Conservation (phyloP, 2,888 invertebrate species). For the Thumatha senex region DNA sequence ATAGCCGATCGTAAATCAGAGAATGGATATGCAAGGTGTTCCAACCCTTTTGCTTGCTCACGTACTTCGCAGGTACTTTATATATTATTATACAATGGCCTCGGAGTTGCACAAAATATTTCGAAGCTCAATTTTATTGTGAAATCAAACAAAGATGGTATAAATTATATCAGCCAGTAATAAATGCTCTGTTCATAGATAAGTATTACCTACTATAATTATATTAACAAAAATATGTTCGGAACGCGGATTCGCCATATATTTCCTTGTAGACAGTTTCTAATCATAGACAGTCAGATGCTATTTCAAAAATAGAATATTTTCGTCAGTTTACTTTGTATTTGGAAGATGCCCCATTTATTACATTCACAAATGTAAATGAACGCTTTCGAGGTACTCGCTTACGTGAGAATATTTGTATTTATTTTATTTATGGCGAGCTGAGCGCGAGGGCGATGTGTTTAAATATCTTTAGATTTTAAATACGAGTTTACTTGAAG, state of each 20-base stretch:
- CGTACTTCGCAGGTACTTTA: slow-evolving; percentile 23
- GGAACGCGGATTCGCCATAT: slow-evolving; percentile 46
- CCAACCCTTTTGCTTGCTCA: slow-evolving; percentile 61
- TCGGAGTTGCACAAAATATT: slow-evolving; percentile 10
- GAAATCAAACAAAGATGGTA: slow-evolving; percentile 20
- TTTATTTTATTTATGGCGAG: slow-evolving; percentile 82
- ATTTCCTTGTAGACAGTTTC: slow-evolving; percentile 45
- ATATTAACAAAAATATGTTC: slow-evolving; percentile 28
- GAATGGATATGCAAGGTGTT: slow-evolving; percentile 74
- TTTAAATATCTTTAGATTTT: slow-evolving; percentile 80
- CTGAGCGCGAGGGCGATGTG: slow-evolving; percentile 75
- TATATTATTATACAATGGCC: slow-evolving; percentile 22
- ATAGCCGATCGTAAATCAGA: slow-evolving; percentile 78
- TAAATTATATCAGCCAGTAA: slow-evolving; percentile 13
- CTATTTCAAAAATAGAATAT: slow-evolving; percentile 59
- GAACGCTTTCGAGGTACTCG: slow-evolving; percentile 78
- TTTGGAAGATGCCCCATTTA: slow-evolving; percentile 79
- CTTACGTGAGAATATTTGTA: slow-evolving; percentile 83
- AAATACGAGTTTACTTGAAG: slow-evolving; percentile 72
- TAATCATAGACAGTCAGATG: slow-evolving; percentile 46
- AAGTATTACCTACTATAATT: slow-evolving; percentile 13
- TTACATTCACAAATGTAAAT: slow-evolving; percentile 81
- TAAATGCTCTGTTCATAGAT: slow-evolving; percentile 7
- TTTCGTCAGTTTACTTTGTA: slow-evolving; percentile 70
- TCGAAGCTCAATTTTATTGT: slow-evolving; percentile 16